These are phyloP conservation scores for Emys orbicularis DNA, from an alignment of 2,797 vertebrate species.

Conservation along the genomic window DNA sequence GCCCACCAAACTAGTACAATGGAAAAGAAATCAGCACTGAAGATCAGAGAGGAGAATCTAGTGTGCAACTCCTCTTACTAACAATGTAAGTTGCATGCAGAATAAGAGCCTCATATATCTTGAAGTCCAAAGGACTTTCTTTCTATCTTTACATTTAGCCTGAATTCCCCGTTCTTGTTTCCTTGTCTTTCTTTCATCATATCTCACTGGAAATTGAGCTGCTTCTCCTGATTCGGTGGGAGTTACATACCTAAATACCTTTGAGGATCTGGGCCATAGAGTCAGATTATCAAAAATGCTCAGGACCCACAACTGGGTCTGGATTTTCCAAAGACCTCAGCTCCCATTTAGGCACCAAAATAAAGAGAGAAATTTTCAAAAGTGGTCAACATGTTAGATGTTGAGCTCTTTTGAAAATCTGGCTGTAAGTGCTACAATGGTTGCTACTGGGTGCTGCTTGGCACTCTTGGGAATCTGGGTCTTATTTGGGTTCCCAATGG, in stretches of 20 bases:
- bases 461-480: background rate
- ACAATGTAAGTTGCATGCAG: background rate
- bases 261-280: background rate
- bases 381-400: background rate
- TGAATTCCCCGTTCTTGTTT: background rate
- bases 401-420: background rate
- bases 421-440: background rate
- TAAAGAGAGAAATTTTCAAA: background rate
- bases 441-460: background rate
- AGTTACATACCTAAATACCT: background rate
- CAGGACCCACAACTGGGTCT: rapidly evolving
- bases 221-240: background rate
- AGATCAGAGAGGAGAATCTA: background rate
- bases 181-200: background rate
- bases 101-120: background rate
- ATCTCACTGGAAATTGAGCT: background rate
- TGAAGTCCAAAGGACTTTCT: background rate
- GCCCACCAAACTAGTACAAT: background rate
- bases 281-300: rapidly evolving
- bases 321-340: background rate
- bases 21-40: background rate
- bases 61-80: background rate
- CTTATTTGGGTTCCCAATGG: background rate
- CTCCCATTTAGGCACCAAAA: background rate
- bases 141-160: background rate